Base-by-base conservation (phyloP, 2,113 vertebrate species). In the Paraplagusia blochii region DNA sequence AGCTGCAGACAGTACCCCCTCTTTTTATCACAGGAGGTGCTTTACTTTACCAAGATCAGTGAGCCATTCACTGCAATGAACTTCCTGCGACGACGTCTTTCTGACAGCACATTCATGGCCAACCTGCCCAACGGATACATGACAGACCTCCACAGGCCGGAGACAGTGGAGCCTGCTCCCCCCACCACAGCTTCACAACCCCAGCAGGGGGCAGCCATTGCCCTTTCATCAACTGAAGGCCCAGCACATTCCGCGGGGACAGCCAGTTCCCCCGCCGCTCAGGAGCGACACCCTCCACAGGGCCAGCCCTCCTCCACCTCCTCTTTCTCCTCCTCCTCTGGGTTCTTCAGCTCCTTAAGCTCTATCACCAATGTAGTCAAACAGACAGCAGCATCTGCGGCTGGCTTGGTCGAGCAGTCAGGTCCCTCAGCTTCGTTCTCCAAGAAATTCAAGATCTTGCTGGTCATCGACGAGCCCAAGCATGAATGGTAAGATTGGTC, bases 61-160 rank as follows among this genome's bases (percentile, higher is more conserved):
- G n/a, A n/a, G n/a, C n/a, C 39, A 4, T 66, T 13, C 53, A 56
- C 44, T 51, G 87, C 83, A 90, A 97, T 98, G 95, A 96, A 98
- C 92, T 98, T 95, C 92, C 93, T 98, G 64, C 91, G 95, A 46
- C 94, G 95, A 64, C 92, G 95, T 64, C 93, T 98, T 60, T 98
- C 95, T 8, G 95, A 98, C 92, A 98, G 95, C 92, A 95, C 92
- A 91, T 97, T 98, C 89, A 95, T 97, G 81, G 94, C 94, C 87
- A 97, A 96, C 87, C 92, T 98, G 69, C 95, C 95, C 88, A 97
- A 95, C 53, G 95, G 95, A 76, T 98, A 97, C 92, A 95, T 98
- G 94, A 90, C 93, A 5, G 95, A 97, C 84, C 92, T 97, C 82
- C 95, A 96, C 91, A 91, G 94, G 77, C 81, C 72, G 29, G 87